Percentiles rank a stretch among this genome's conserved stretches.
Evolutionary conservation across 2,113 vertebrate genomes (phyloP).

Genomic region (Nycticryphes semicollaris): DNA sequence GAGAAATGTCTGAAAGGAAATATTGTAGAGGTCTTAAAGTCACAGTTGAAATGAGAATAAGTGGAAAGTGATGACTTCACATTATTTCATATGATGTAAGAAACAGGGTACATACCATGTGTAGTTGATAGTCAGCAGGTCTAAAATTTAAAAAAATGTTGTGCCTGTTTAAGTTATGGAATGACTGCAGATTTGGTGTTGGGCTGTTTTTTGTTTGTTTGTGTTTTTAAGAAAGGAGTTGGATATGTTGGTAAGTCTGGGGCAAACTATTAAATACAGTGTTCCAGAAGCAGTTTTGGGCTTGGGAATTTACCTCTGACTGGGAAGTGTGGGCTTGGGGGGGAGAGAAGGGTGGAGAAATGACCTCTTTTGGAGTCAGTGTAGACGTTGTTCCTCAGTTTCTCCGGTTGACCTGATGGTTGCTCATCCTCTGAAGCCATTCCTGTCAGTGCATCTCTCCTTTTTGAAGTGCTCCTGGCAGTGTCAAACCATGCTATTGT

Average conservation of each 20-base stretch:
- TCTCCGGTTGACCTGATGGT: neutral
- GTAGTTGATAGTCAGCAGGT: neutral
- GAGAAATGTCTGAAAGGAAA: neutral
- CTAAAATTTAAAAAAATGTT: neutral
- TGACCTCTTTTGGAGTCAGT: neutral
- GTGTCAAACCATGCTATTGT: neutral
- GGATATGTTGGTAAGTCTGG: neutral
- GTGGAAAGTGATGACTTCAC: neutral
- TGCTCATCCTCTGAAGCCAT: neutral
- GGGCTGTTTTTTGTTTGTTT: neutral
- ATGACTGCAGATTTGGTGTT: neutral
- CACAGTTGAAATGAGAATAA: accelerated
- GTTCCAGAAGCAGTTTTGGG: neutral
- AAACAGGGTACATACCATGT: accelerated
- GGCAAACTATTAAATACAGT: neutral
- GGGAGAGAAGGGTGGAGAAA: neutral
- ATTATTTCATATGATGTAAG: neutral
- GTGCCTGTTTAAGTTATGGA: neutral
- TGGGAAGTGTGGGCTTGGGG: neutral
- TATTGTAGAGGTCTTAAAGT: neutral
- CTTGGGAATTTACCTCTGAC: neutral
- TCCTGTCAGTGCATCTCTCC: neutral
- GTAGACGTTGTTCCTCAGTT: accelerated
- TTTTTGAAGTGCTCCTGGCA: neutral
- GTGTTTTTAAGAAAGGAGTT: neutral